phyloP scores from a whole-genome alignment of 1,140 invertebrate species.

The Drosophila kepulauana region DNA sequence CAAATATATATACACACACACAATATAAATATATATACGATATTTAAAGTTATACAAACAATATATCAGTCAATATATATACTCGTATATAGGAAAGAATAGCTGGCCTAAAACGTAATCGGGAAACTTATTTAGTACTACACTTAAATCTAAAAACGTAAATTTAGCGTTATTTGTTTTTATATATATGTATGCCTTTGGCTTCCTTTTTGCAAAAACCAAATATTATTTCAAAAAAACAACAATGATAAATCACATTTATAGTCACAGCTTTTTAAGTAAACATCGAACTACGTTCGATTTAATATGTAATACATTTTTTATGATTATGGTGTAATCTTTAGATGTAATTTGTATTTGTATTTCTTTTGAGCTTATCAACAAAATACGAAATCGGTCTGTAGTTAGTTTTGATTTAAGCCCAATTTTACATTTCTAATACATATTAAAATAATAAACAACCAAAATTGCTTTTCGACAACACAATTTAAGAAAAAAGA shows the following conservation, averaged over 20 bases:
- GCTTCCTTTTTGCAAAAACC: slow-evolving; percentile 73
- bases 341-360: slow-evolving; percentile 35
- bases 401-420: slow-evolving; percentile 57
- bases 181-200: slow-evolving; percentile 85
- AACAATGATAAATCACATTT: slow-evolving; percentile 41
- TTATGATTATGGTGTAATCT: slow-evolving; percentile 32
- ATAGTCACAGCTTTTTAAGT: slow-evolving; percentile 79
- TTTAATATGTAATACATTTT: slow-evolving; percentile 28
- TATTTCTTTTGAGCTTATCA: slow-evolving; percentile 41
- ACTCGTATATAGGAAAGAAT: slow-evolving; percentile 13
- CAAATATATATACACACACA: slow-evolving; percentile 54
- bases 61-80: slow-evolving; percentile 9
- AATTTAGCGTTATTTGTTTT: slow-evolving; percentile 34
- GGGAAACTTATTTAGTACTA: slow-evolving; percentile 14
- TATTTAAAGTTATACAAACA: slow-evolving; percentile 28
- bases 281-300: slow-evolving; percentile 29
- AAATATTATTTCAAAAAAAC: slow-evolving; percentile 67
- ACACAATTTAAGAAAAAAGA: not conserved
- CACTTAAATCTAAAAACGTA: not conserved
- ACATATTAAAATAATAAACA: slow-evolving; percentile 43
- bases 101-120: slow-evolving; percentile 25
- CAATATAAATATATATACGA: slow-evolving; percentile 53
- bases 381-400: slow-evolving; percentile 35
- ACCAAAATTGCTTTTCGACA: slow-evolving; percentile 2
- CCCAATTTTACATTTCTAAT: slow-evolving; percentile 64